These are phyloP conservation scores for Megaptera novaeangliae DNA, from an alignment of 2,113 vertebrate species.

Conservation along the genomic window DNA sequence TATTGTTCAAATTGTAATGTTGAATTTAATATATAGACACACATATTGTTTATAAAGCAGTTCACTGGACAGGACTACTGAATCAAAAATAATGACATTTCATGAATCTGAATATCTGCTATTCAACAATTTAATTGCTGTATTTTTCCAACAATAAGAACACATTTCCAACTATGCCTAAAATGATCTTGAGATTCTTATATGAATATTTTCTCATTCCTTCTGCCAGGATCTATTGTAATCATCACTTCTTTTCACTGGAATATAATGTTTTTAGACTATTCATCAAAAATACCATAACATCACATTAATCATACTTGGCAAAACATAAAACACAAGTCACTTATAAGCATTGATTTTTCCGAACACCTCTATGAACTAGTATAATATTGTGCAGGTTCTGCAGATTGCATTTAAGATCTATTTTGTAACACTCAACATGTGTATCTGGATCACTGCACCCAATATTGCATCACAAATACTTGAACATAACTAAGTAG, in stretches of 20 bases:
- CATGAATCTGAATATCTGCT: conserved; percentile 1
- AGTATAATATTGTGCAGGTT: conserved; percentile 22
- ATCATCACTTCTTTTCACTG: background rate
- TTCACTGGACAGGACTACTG: background rate
- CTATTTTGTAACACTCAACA: conserved; percentile 40
- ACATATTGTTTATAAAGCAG: background rate
- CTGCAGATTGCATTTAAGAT: conserved; percentile 52
- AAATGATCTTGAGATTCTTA: conserved; percentile 14
- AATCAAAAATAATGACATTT: background rate
- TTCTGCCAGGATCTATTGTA: conserved; percentile 18
- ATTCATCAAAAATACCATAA: conserved; percentile 51
- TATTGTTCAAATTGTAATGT: background rate
- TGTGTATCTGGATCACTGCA: conserved; percentile 29
- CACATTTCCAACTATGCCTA: background rate
- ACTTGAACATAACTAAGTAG: conserved; percentile 5
- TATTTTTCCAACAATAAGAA: background rate
- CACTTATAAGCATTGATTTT: conserved; percentile 26
- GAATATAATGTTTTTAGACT: conserved; percentile 34
- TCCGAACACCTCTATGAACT: conserved; percentile 14
- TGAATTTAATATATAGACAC: background rate
- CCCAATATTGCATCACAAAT: conserved; percentile 46
- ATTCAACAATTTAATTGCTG: background rate
- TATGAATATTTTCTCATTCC: conserved; percentile 6
- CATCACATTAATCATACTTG: conserved; percentile 41
- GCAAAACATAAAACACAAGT: conserved; percentile 50